These are phyloP conservation scores for Sceliomorpha sp. DNA, from an alignment of 2,888 invertebrate genomes.

Conservation along the genomic window DNA sequence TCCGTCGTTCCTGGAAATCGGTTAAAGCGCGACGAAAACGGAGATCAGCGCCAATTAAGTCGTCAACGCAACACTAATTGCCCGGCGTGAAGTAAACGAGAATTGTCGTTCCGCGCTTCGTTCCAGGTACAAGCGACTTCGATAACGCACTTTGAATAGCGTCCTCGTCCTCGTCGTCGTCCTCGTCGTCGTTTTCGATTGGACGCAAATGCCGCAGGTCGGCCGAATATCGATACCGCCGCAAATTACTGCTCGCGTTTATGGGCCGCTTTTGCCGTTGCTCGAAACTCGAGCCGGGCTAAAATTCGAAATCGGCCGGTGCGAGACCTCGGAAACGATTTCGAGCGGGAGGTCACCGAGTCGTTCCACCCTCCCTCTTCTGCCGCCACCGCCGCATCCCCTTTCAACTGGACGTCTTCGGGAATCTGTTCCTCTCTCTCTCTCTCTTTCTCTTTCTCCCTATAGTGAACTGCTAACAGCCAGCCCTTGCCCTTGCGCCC, in stretches of 20 bases:
- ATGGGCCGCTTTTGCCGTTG: slow-evolving; percentile 37
- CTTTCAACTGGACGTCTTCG: no score
- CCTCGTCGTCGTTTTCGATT: no score
- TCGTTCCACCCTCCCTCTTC: slow-evolving; percentile 13
- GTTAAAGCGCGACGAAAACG: slow-evolving; percentile 72
- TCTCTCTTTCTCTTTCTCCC: no score
- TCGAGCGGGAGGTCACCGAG: slow-evolving; percentile 26
- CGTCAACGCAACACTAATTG: slow-evolving; percentile 71
- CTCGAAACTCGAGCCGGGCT: slow-evolving; percentile 27
- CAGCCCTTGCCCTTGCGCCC: slow-evolving; percentile 28
- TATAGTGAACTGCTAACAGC: no score
- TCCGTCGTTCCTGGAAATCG: slow-evolving; percentile 41
- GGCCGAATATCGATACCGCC: slow-evolving; percentile 41
- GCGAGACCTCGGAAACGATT: neutral
- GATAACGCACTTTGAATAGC: slow-evolving; percentile 35
- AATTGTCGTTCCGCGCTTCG: slow-evolving; percentile 43
- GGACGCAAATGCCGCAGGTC: slow-evolving; percentile 38
- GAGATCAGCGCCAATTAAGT: slow-evolving; percentile 69
- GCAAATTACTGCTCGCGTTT: slow-evolving; percentile 43
- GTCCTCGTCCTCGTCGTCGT: no score
- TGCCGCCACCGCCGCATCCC: no score
- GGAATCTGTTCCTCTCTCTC: no score
- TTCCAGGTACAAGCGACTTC: slow-evolving; percentile 40
- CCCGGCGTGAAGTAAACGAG: slow-evolving; percentile 48
- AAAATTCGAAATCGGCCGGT: slow-evolving; percentile 20